A percentile compares a stretch with the other conserved stretches of the same genome.
phyloP scores from a whole-genome alignment of 1,140 invertebrate genomes.

The Platorchestia sp. region DNA sequence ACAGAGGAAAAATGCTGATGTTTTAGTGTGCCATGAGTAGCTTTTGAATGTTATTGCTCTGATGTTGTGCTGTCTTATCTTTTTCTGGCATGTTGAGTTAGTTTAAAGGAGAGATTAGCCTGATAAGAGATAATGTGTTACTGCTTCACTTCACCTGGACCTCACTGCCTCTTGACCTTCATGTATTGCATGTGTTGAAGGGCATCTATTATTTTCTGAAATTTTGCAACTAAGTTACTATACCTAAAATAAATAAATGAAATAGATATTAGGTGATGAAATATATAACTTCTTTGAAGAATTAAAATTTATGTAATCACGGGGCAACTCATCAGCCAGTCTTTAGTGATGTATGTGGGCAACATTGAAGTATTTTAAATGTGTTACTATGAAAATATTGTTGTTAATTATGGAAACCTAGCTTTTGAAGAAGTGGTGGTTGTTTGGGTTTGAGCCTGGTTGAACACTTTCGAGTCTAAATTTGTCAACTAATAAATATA shows the following conservation, averaged over 20 bases:
- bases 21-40: neutral
- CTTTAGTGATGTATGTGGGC: too few species aligned
- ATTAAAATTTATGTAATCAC: too few species aligned
- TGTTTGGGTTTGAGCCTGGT: neutral
- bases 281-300: neutral
- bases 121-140: neutral
- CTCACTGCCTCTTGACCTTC: neutral
- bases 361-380: too few species aligned
- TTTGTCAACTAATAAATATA: too few species aligned
- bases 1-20: neutral
- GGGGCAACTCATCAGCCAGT: too few species aligned
- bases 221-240: neutral
- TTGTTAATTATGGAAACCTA: neutral
- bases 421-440: neutral
- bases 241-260: neutral
- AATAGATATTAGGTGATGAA: neutral
- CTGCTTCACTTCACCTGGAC: neutral
- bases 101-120: neutral
- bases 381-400: too few species aligned
- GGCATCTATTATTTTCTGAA: neutral
- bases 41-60: neutral
- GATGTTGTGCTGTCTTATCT: neutral
- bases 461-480: neutral
- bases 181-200: neutral
- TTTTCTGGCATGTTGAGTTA: neutral